A percentile compares a stretch with the other conserved stretches of the same genome.
Evolutionary conservation across 2,888 invertebrate genomes (phyloP).

Genomic region (Phortica okadai): DNA sequence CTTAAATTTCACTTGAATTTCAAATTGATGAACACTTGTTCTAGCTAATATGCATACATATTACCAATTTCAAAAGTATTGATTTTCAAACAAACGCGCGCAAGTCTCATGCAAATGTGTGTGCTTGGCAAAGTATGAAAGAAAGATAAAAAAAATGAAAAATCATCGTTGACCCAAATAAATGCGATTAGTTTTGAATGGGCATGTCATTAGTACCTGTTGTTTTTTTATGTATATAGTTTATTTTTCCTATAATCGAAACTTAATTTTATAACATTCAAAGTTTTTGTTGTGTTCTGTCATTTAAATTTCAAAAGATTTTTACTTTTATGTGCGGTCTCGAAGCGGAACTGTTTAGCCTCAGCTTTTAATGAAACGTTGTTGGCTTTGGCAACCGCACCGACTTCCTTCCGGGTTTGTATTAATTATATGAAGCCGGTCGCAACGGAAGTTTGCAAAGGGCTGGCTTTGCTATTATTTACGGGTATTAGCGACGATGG

Average conservation of each 20-base stretch:
- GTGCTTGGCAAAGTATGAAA: too few relatives aligned
- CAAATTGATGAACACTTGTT: conserved; percentile 18
- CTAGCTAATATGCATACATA: conserved; percentile 20
- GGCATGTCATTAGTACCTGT: too few relatives aligned
- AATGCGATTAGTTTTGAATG: too few relatives aligned
- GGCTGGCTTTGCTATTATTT: not conserved
- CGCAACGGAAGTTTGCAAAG: not conserved
- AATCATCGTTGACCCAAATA: too few relatives aligned
- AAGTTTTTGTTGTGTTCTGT: not conserved
- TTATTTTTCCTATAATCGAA: too few relatives aligned
- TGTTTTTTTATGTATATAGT: too few relatives aligned
- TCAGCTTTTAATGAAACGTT: not conserved
- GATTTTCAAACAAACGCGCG: not conserved
- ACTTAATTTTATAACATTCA: too few relatives aligned
- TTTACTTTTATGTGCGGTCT: not conserved
- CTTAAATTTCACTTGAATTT: conserved; percentile 19
- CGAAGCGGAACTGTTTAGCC: not conserved
- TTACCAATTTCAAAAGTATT: not conserved
- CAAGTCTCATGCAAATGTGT: not conserved
- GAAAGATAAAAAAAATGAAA: too few relatives aligned
- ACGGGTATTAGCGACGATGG: not conserved
- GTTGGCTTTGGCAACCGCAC: not conserved
- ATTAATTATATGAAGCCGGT: not conserved
- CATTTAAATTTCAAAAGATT: not conserved
- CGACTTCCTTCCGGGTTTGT: not conserved